A percentile compares a stretch with the other conserved stretches of the same genome.
Conservation (phyloP, 1,140 invertebrate genomes). For the Phymastichus coffea region DNA sequence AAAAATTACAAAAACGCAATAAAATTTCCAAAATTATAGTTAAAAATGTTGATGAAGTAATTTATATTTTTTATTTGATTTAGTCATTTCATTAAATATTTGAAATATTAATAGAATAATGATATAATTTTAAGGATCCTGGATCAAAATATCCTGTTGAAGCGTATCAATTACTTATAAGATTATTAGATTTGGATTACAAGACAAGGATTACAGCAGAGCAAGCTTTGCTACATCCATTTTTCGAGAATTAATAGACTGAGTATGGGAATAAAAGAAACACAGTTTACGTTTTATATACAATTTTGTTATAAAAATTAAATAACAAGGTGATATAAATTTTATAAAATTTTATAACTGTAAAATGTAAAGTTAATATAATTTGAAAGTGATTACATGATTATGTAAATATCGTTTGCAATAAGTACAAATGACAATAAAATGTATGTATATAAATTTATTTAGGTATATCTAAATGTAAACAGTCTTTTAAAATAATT, state of each 20-base stretch:
- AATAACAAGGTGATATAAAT: slow-evolving; percentile 18
- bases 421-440: neutral
- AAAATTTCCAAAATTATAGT: slow-evolving; percentile 30
- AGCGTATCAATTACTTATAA: slow-evolving; percentile 74
- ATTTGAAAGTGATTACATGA: neutral
- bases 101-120: slow-evolving; percentile 20
- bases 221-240: slow-evolving; percentile 74
- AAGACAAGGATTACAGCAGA: slow-evolving; percentile 69
- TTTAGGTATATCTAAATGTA: neutral
- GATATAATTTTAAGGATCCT: slow-evolving; percentile 36
- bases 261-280: neutral
- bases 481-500: slow-evolving; percentile 8
- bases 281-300: slow-evolving; percentile 5
- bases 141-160: slow-evolving; percentile 61
- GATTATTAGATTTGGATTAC: slow-evolving; percentile 76
- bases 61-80: no score
- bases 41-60: slow-evolving; percentile 40
- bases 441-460: neutral
- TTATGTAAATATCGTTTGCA: neutral
- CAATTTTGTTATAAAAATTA: slow-evolving; percentile 23
- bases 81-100: slow-evolving; percentile 32
- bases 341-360: neutral
- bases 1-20: slow-evolving; percentile 45
- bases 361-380: neutral
- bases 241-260: slow-evolving; percentile 58